These are phyloP conservation scores for Meda fulgida DNA, from an alignment of 2,797 vertebrate species.

Conservation along the genomic window DNA sequence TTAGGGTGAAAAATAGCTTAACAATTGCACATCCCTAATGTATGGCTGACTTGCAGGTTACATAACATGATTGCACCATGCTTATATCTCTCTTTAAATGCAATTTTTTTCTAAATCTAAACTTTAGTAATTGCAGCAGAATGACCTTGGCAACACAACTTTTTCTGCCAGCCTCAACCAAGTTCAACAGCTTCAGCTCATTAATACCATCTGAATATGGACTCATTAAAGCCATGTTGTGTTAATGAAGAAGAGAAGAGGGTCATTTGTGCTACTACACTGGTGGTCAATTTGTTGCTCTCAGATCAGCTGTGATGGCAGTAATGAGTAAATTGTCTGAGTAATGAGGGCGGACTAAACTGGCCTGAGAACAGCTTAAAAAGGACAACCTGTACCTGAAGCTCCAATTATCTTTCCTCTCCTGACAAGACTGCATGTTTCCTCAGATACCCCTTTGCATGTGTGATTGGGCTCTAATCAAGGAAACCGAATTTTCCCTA, in stretches of 20 bases:
- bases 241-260: conserved; percentile 28
- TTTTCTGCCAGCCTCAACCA: conserved; percentile 22
- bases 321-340: conserved; percentile 32
- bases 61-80: conserved; percentile 45
- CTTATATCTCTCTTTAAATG: conserved; percentile 42
- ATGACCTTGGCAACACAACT: conserved; percentile 24
- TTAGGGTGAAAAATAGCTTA: conserved; percentile 41
- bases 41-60: conserved; percentile 28
- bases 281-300: conserved; percentile 19
- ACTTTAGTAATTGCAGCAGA: conserved; percentile 37
- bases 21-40: conserved; percentile 36
- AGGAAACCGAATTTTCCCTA: conserved; percentile 55
- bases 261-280: conserved; percentile 3
- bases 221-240: conserved; percentile 37
- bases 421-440: conserved; percentile 46
- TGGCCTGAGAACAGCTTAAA: conserved; percentile 33
- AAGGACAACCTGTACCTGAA: conserved; percentile 42
- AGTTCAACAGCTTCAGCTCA: conserved; percentile 37
- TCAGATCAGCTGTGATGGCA: conserved; percentile 18
- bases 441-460: conserved; percentile 38
- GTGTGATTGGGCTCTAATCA: conserved; percentile 58
- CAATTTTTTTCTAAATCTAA: conserved; percentile 44
- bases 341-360: conserved; percentile 7
- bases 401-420: conserved; percentile 39
- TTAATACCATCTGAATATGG: conserved; percentile 43